Base-by-base conservation (phyloP, 2,113 vertebrate species). In the Podarcis raffonei region DNA sequence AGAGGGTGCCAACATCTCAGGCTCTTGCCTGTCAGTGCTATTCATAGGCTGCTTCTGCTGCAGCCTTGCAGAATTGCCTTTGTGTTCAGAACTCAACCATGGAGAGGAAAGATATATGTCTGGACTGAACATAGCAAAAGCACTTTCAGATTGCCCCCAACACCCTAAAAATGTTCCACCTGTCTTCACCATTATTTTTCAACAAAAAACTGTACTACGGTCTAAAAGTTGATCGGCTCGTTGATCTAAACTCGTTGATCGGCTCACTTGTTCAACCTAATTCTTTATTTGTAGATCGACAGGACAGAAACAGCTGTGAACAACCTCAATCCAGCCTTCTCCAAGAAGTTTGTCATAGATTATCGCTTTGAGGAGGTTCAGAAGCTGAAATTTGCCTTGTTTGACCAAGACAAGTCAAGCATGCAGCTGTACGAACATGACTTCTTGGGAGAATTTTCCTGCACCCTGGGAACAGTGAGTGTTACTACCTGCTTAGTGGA, bases 301-400 rank as follows among this genome's bases (percentile, higher is more conserved):
- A 97, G 99, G 94, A 99, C 99, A 6, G 99, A 99, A 94, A 99
- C 99, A 0, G 98, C 98, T 0, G 92, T 99, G 89, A 99, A 99
- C 96, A 99, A 99, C 95, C 95, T 99, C 95, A 99, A 99, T 92
- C 99, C 99, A 0, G 98, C 98, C 32, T 99, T 99, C 80, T 98
- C 99, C 84, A 98, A 97, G 94, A 99, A 99, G 96, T 99, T 99
- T 27, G 94, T 98, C 32, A 92, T 99, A 0, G 98, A 99, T 94
- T 99, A 99, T 92, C 99, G 98, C 96, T 99, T 99, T 53, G 99
- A 99, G 90, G 98, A 99, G 91, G 97, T 99, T 74, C 99, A 99
- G 96, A 99, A 99, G 96, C 97, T 99, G 42, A 99, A 98, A 93
- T 99, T 99, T 48, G 98, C 99, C 90, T 94, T 99, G 89, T 99